Evolutionary conservation across 2,888 invertebrate species (phyloP), one percentile per base, ranked within the genome.

Genomic region (Chalcis sispes): DNA sequence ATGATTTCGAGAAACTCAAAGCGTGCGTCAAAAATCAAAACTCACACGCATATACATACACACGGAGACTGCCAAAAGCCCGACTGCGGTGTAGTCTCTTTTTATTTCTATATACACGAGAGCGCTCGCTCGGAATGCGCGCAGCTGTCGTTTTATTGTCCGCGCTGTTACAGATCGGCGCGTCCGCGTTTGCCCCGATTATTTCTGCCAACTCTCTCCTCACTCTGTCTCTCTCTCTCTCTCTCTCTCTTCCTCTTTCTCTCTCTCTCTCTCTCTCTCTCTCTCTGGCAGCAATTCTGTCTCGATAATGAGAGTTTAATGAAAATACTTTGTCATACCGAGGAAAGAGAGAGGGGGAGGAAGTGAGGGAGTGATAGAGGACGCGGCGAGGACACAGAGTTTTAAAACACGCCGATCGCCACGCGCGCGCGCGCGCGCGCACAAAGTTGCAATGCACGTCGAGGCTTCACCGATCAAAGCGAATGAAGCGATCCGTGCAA

Each of bases 291-390:
- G n/a, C n/a, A n/a, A n/a, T n/a, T n/a, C n/a, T n/a, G n/a, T n/a
- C 40, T 23, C 59, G 61, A 71, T 74, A 79, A 77, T 77, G 72
- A 75, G 54, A 72, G 48, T 77, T 79, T 79, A 75, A 77, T 79
- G 79, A 75, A 79, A 79, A 75, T 74, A 69, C 75, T 79, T 77
- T 67, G 27, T 18, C 58, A 46, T 15, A n/a, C 52, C 7, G n/a
- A 27, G 59, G 25, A 1, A 18, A 0, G 29, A 15, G 13, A 7
- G 58, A 1, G n/a, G n/a, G n/a, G n/a, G n/a, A n/a, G n/a, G n/a
- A n/a, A n/a, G n/a, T n/a, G n/a, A n/a, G n/a, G n/a, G n/a, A n/a
- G n/a, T n/a, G n/a, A n/a, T n/a, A n/a, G n/a, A n/a, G n/a, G n/a
- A n/a, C n/a, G n/a, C n/a, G n/a, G n/a, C n/a, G n/a, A n/a, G n/a